Conservation (phyloP, 1,140 invertebrate species). For the Cotesia glomerata region DNA sequence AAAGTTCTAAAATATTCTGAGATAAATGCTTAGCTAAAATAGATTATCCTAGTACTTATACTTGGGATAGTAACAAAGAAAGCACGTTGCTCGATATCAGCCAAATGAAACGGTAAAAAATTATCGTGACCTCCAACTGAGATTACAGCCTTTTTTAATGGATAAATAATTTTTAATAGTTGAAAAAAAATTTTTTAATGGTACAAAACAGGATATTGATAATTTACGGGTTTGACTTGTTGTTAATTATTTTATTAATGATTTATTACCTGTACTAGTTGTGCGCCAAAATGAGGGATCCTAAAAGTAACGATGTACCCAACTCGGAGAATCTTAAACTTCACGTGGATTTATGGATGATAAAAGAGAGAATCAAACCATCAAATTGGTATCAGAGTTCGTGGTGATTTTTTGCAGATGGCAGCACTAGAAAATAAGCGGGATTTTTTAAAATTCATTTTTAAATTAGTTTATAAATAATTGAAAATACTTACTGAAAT, state of each 20-base stretch:
- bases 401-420: too few species aligned
- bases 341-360: constrained; percentile 41
- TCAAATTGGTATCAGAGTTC: too few species aligned
- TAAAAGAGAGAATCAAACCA: constrained; percentile 7
- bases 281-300: constrained; percentile 43
- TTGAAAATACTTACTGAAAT: too few species aligned
- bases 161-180: too few species aligned
- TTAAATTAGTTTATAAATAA: too few species aligned
- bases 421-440: too few species aligned
- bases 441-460: too few species aligned
- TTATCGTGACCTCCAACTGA: background rate
- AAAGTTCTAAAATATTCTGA: constrained; percentile 22
- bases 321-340: constrained; percentile 26
- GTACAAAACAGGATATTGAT: too few species aligned
- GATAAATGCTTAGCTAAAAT: constrained; percentile 31
- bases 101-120: too few species aligned
- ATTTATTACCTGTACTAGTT: constrained; percentile 39
- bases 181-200: too few species aligned
- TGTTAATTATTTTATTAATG: background rate
- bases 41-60: background rate
- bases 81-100: background rate
- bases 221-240: too few species aligned
- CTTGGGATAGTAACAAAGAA: background rate
- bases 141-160: background rate
- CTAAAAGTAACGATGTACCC: constrained; percentile 2